These are phyloP conservation scores for Podarcis muralis DNA, from an alignment of 2,113 vertebrate species.

Conservation along the genomic window DNA sequence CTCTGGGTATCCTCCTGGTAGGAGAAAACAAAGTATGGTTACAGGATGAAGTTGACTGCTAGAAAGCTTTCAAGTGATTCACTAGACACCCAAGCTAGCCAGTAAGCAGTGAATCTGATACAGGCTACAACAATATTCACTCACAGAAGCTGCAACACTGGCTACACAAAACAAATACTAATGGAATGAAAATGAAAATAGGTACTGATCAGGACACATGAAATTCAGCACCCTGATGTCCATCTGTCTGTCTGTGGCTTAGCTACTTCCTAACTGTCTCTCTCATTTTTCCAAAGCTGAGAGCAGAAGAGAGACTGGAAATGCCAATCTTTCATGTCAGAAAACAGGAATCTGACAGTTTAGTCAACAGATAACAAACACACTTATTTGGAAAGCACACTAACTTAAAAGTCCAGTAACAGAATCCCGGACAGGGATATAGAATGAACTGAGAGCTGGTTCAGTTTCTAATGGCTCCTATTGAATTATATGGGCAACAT, in stretches of 20 bases:
- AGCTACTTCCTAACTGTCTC: neutral
- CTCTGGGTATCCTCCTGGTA: neutral
- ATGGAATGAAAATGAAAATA: conserved; percentile 1
- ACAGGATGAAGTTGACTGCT: neutral
- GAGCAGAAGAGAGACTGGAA: neutral
- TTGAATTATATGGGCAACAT: neutral
- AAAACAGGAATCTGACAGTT: neutral
- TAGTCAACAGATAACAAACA: neutral
- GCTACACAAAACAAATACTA: accelerated
- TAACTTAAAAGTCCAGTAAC: neutral
- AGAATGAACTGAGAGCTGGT: neutral
- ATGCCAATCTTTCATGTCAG: neutral
- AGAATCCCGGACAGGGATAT: neutral
- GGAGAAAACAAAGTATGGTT: neutral
- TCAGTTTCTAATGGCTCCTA: neutral
- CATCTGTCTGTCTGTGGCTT: too few species aligned
- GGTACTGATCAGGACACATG: neutral
- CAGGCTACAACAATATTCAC: neutral
- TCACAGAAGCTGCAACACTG: neutral
- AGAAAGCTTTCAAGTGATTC: neutral
- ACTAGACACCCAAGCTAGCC: neutral
- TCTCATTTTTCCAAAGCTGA: too few species aligned
- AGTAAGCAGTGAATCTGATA: accelerated
- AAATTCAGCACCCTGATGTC: neutral
- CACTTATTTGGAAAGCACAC: neutral